A percentile compares a stretch with the other conserved stretches of the same genome.
These are phyloP conservation scores for Microcebus jonahi DNA, from an alignment of 2,113 vertebrate genomes.

Conservation along the genomic window DNA sequence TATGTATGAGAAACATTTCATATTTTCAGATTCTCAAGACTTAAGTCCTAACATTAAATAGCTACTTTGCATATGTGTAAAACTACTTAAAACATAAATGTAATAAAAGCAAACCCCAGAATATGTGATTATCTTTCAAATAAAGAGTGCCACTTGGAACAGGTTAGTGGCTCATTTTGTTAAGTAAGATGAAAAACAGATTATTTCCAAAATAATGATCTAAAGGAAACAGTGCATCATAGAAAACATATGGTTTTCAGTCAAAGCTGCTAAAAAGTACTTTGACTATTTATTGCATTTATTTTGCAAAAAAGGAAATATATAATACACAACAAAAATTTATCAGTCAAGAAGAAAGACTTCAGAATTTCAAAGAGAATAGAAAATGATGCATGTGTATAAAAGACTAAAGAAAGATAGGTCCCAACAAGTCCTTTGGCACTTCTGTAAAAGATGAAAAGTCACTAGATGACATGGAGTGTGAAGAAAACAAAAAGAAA, in stretches of 20 bases:
- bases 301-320: not conserved
- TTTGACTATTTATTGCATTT: slow-evolving; percentile 6
- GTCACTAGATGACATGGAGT: slow-evolving; percentile 43
- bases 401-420: slow-evolving; percentile 19
- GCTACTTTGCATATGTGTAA: not conserved
- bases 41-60: not conserved
- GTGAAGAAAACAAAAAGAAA: slow-evolving; percentile 58
- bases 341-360: slow-evolving; percentile 41
- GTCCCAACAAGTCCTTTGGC: slow-evolving; percentile 16
- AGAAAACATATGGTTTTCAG: slow-evolving; percentile 10
- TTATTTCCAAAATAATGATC: slow-evolving; percentile 41
- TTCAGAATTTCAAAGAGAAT: slow-evolving; percentile 65
- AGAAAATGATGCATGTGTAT: slow-evolving; percentile 3
- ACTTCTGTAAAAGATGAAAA: slow-evolving; percentile 69
- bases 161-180: not conserved
- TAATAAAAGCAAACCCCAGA: not conserved
- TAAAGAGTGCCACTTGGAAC: not conserved
- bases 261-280: slow-evolving; percentile 18
- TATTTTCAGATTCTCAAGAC: not conserved
- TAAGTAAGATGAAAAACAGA: slow-evolving; percentile 15
- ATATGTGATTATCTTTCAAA: slow-evolving; percentile 16
- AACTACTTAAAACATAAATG: slow-evolving; percentile 6
- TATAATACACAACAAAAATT: slow-evolving; percentile 30
- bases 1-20: not conserved
- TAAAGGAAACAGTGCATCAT: not conserved